Evolutionary conservation across 2,113 vertebrate species (phyloP).

Genomic region (Danionella cerebrum): DNA sequence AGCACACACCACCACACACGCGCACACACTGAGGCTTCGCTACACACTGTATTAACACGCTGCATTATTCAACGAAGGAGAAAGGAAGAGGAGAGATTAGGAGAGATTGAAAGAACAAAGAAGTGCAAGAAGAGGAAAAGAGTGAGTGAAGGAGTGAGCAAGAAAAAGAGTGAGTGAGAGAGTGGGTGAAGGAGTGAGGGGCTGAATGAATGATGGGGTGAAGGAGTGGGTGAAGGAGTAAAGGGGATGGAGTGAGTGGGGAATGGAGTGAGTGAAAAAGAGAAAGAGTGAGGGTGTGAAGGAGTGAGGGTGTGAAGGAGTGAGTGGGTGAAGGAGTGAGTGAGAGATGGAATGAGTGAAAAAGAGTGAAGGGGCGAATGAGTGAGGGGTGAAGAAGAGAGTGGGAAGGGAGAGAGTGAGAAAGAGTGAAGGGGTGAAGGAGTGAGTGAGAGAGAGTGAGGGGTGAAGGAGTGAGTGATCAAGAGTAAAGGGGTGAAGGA

Average conservation of each 20-base stretch:
- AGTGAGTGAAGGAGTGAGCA: not conserved
- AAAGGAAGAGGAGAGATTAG: not conserved
- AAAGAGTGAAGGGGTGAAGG: too few species aligned
- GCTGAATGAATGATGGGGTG: not conserved
- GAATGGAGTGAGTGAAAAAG: too few species aligned
- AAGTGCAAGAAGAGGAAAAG: not conserved
- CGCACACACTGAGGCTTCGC: slow-evolving; percentile 20
- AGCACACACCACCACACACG: slow-evolving; percentile 23
- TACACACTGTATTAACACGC: slow-evolving; percentile 13
- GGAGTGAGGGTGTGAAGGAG: too few species aligned
- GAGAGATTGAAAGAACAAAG: not conserved
- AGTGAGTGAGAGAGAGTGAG: too few species aligned
- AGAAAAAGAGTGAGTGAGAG: not conserved
- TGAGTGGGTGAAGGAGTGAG: too few species aligned
- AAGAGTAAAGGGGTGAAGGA: too few species aligned
- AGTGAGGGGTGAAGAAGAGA: too few species aligned
- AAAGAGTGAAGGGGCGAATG: too few species aligned
- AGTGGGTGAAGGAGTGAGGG: not conserved
- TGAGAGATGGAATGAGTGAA: too few species aligned
- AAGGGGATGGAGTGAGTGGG: slow-evolving; percentile 15
- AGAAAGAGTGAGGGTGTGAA: too few species aligned
- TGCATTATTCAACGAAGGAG: not conserved
- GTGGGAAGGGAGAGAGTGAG: too few species aligned
- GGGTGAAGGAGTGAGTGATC: too few species aligned
- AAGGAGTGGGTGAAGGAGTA: not conserved